Base-by-base conservation (phyloP, 2,797 vertebrate species). In the Discoglossus pictus region DNA sequence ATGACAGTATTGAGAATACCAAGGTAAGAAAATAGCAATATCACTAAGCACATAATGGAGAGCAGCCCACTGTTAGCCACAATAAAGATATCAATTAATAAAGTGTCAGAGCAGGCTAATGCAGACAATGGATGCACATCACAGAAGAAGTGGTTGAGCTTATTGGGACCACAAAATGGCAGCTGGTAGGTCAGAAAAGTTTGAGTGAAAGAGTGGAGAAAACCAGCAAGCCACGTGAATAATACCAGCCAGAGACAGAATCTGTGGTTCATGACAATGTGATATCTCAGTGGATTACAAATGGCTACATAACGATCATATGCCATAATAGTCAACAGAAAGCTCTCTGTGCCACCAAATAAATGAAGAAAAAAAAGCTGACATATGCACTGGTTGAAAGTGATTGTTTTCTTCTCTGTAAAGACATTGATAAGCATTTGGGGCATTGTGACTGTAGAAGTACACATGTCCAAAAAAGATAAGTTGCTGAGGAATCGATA, bases 401-500 rank as follows among this genome's bases (percentile, higher is more conserved):
- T 72, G 56, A 82, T 79, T 8, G 63, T 76, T 67, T 78, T 79
- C 25, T 21, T 75, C n/a, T 58, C 24, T 20, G 65, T 50, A 48
- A 84, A 58, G 9, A 78, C 69, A 4, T 73, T 77, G 12, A 73
- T 43, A 3, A 84, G 55, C 77, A 82, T 79, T 73, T 82, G 80
- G n/a, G 78, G 78, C 13, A 76, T 67, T 0, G 82, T 83, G 56
- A 82, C 76, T 0, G 79, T 80, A 40, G 79, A 79, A 24, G 79
- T 75, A 42, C 78, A 82, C 40, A 80, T 40, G 10, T 84, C 82
- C 8, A 31, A 31, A 31, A 31, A 31, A 31, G 27, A 31, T 8
- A 31, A 8, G 4, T 8, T 31, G 27, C 27, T 8, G 4, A 31
- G 27, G 27, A 31, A 31, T 4, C 8, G 8, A 31, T 31, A 31